A percentile compares a stretch with the other conserved stretches of the same genome.
Evolutionary conservation across 2,888 invertebrate genomes (phyloP).

Genomic region (Lymantria dispar): DNA sequence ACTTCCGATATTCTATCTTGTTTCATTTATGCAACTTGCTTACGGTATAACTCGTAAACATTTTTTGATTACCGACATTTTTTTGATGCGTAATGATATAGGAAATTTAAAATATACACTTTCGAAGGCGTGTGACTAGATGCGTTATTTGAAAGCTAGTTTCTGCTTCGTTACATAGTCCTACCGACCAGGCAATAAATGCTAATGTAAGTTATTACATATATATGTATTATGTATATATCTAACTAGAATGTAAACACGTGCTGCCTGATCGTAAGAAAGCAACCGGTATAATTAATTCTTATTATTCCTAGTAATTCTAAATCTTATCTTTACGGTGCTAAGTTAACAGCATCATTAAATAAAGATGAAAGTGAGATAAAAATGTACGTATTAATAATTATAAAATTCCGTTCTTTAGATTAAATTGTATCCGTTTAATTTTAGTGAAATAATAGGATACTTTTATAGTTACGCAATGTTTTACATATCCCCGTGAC

Average conservation of each 20-base stretch:
- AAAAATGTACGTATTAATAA: background rate
- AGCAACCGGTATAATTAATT: no score
- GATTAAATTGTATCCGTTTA: background rate
- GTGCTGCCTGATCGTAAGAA: no score
- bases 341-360: conserved; percentile 2
- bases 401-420: background rate
- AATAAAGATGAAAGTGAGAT: background rate
- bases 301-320: no score
- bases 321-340: background rate
- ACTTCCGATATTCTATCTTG: conserved; percentile 56
- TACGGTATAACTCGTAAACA: conserved; percentile 37
- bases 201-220: no score
- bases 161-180: background rate
- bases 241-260: no score
- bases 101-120: conserved; percentile 8
- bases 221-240: no score
- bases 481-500: conserved; percentile 31
- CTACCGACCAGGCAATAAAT: no score
- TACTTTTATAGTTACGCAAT: conserved; percentile 25
- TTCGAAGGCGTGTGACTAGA: background rate
- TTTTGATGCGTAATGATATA: conserved; percentile 6
- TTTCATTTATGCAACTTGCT: conserved; percentile 51
- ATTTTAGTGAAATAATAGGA: conserved; percentile 8
- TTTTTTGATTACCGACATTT: conserved; percentile 9
- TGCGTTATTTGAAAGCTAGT: background rate